Evolutionary conservation across 2,797 vertebrate species (phyloP), one percentile per base, ranked within the genome.

Genomic region (Choloepus didactylus): DNA sequence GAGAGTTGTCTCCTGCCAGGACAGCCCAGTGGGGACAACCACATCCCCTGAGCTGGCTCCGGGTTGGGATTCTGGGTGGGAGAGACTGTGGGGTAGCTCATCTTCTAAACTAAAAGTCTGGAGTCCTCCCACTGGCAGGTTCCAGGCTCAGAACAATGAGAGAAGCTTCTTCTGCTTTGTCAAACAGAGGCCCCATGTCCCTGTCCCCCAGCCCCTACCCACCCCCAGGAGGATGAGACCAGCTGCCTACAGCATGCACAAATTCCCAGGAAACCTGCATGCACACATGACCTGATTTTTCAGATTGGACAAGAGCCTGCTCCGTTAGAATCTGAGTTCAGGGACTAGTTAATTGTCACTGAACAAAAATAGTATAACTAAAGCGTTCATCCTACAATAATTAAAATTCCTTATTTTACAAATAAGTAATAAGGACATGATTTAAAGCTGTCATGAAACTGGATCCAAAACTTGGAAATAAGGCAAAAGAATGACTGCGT

Each of bases 401-500:
- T 83, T 73, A 38, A 5, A 81, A 69, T 59, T 29, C 18, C 25
- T 76, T 69, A 51, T 70, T 75, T 91, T 89, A n/a, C 41, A 93
- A 86, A 73, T 54, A n/a, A 88, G 5, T 38, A n/a, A 44, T 49
- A 82, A 77, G 35, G 44, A 76, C 35, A 35, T 77, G 31, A 73
- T 64, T 62, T 83, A 91, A 69, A 89, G 41, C 35, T 82, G 2
- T 94, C 87, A 72, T 12, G 21, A 83, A 69, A 94, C 93, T 75
- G 54, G 80, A 82, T 21, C 31, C 31, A 76, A 84, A 93, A 64
- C 38, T 90, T 82, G 49, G 81, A 87, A 92, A 77, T 66, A 49
- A 73, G 41, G 38, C 5, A 3, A 90, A 87, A 85, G 46, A 67
- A 62, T 35, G 38, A 27, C 54, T 77, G 5, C 23, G 25, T 5